These are phyloP conservation scores for Rhinopomastus cyanomelas DNA, from an alignment of 2,113 vertebrate genomes.

Conservation along the genomic window DNA sequence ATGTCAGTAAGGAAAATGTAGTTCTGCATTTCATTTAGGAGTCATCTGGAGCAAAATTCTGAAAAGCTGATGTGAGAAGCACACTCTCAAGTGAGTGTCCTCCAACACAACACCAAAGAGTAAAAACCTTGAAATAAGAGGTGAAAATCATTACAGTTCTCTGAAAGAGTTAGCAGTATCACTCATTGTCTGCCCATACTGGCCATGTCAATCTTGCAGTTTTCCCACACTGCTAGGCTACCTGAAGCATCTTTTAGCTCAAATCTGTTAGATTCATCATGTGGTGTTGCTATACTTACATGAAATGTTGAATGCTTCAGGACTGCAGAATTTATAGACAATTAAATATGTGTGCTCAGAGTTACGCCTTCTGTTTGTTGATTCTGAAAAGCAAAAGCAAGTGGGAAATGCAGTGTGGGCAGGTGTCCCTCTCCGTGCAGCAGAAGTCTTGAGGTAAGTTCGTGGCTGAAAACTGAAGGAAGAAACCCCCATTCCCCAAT, in stretches of 20 bases:
- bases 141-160: background rate
- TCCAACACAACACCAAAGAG: background rate
- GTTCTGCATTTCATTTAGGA: background rate
- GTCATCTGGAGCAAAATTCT: background rate
- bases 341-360: background rate
- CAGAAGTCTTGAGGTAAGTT: background rate
- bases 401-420: background rate
- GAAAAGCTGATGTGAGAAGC: background rate
- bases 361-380: background rate
- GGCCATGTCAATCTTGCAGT: background rate
- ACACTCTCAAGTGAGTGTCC: background rate
- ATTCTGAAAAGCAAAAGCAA: background rate
- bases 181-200: background rate
- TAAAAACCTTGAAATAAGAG: background rate
- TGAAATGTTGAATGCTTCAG: background rate
- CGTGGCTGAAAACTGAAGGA: background rate
- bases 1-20: background rate
- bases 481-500: background rate
- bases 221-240: background rate
- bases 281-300: background rate
- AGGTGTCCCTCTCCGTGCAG: background rate
- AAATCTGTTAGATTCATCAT: background rate
- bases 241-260: background rate
- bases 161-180: background rate
- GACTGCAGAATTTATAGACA: background rate